A percentile compares a stretch with the other conserved stretches of the same genome.
phyloP scores from a whole-genome alignment of 2,888 invertebrate genomes.

The Caenorhabditis sp. region DNA sequence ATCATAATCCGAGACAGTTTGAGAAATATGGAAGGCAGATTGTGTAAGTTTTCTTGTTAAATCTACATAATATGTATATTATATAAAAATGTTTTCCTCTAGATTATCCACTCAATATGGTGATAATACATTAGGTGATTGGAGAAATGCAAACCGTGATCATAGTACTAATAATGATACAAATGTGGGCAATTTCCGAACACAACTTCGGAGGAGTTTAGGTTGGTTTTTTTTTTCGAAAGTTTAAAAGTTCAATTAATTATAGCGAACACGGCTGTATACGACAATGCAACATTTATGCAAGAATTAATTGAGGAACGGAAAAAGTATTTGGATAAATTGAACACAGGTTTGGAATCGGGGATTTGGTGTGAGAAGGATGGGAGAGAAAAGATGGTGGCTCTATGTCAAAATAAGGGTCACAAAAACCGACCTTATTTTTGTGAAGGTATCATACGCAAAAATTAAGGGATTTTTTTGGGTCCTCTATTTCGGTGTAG shows the following conservation, averaged over 20 bases:
- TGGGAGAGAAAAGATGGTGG: too few relatives aligned
- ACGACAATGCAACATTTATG: constrained; percentile 32
- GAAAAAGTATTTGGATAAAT: constrained; percentile 25
- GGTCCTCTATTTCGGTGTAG: too few relatives aligned
- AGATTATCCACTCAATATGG: not conserved
- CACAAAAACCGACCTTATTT: too few relatives aligned
- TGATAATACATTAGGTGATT: constrained; percentile 13
- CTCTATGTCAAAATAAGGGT: too few relatives aligned
- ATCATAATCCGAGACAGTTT: not conserved
- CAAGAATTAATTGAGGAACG: constrained; percentile 39
- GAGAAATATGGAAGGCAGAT: constrained; percentile 40
- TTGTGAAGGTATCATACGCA: too few relatives aligned
- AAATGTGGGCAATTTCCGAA: constrained; percentile 27
- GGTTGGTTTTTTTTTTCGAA: constrained; percentile 13
- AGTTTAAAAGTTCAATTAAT: not conserved
- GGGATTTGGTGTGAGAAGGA: too few relatives aligned
- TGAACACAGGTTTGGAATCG: constrained; percentile 37
- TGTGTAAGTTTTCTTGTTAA: constrained; percentile 37
- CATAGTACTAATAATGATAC: constrained; percentile 37
- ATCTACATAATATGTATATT: constrained; percentile 3
- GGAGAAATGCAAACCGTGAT: constrained; percentile 34
- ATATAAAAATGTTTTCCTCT: not conserved
- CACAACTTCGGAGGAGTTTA: constrained; percentile 39
- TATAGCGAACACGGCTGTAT: constrained; percentile 16
- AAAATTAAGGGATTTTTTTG: too few relatives aligned